Base-by-base conservation (phyloP, 2,888 invertebrate genomes). In the Sicus ferrugineus region DNA sequence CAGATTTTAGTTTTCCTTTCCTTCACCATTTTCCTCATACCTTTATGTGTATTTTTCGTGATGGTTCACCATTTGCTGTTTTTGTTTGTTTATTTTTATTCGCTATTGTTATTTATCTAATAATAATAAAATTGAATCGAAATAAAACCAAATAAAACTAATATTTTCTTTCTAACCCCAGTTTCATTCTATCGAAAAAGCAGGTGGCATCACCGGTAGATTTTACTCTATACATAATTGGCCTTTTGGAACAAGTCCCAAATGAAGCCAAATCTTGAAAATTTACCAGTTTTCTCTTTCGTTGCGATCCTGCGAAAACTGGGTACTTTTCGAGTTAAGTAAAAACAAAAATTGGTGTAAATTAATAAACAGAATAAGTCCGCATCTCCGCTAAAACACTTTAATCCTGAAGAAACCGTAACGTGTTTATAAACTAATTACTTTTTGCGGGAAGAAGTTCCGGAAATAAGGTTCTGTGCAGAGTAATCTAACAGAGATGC, bases 261-360 rank as follows among this genome's bases (percentile, higher is more conserved):
- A 75, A 75, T 72, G 73, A 75, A 74, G 76, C 73, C 72, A 76
- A 75, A 73, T 66, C 50, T 48, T 56, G 26, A 62, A 61, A 59
- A 48, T 58, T 48, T 28, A 23, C 26, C 48, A 46, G 56, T 71
- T 70, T 65, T 70, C 42, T 61, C 66, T 70, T 71, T 56, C 59
- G 19, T 50, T 68, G 54, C 59, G 34, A 68, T 58, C 70, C 59
- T 59, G 31, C 38, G 16, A 69, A 68, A 66, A 0, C n/a, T 30
- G 19, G 34, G 52, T 56, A 56, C 28, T 70, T 63, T 70, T 66
- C 38, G 50, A 46, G 59, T 30, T 54, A 26, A 23, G 21, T 58
- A 16, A 59, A 58, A 67, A 65, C 65, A 65, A 66, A 46, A 48
- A 28, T 67, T 59, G 11, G 28, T 42, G 48, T 21, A 46, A 34